A percentile compares a stretch with the other conserved stretches of the same genome.
These are phyloP conservation scores for Oscheius onirici DNA, from an alignment of 2,888 invertebrate genomes.

Conservation along the genomic window DNA sequence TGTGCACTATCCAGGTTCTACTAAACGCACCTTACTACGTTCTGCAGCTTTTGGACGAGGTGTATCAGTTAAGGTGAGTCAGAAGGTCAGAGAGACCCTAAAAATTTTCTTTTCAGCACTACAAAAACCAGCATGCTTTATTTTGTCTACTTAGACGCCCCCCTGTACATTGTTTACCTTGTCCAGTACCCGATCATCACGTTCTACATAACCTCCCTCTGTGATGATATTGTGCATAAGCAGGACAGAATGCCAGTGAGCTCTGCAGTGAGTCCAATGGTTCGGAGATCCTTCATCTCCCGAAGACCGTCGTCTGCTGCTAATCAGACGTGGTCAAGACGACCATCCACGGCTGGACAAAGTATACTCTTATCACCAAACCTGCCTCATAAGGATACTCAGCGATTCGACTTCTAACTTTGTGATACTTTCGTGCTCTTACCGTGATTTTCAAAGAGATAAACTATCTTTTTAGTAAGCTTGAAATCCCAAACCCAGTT, in stretches of 20 bases:
- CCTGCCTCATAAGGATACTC: neutral
- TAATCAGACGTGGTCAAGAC: neutral
- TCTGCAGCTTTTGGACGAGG: constrained; percentile 59
- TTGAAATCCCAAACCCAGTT: no score
- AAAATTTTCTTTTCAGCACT: neutral
- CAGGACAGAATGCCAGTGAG: neutral
- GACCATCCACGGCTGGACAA: constrained; percentile 8
- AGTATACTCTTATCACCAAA: neutral
- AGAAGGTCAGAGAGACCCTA: no score
- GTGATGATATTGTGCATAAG: neutral
- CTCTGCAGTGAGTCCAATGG: neutral
- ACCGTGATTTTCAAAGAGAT: no score
- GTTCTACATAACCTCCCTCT: constrained; percentile 45
- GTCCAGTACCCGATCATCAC: constrained; percentile 60
- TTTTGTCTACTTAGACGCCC: constrained; percentile 61
- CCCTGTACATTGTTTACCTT: constrained; percentile 62
- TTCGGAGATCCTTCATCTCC: neutral
- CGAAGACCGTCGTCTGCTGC: neutral
- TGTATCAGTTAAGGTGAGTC: constrained; percentile 35
- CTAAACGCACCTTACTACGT: constrained; percentile 64
- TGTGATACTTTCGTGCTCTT: no score
- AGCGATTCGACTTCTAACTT: constrained; percentile 12
- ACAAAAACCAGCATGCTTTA: constrained; percentile 33
- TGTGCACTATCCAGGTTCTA: constrained; percentile 62
- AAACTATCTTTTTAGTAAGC: no score